These are phyloP conservation scores for Coenonympha arcania DNA, from an alignment of 2,888 invertebrate species.

Conservation along the genomic window DNA sequence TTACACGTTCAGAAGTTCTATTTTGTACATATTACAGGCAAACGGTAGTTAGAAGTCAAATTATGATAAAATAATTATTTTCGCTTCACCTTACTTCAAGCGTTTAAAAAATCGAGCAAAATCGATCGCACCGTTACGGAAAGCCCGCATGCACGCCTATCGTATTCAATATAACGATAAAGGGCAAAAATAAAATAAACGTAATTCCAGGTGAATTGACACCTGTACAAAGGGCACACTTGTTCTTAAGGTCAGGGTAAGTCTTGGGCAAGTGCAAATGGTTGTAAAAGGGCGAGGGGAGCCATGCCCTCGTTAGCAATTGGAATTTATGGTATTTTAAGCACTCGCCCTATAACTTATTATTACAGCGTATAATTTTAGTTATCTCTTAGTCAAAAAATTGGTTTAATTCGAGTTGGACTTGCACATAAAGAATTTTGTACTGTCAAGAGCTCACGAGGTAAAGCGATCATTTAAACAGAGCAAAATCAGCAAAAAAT, in stretches of 20 bases:
- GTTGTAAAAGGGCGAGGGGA: constrained; percentile 20
- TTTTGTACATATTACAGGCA: no score
- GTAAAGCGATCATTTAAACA: no score
- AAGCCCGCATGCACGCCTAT: constrained; percentile 34
- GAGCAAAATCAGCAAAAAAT: no score
- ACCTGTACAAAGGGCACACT: constrained; percentile 53
- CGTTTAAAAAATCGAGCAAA: constrained; percentile 22
- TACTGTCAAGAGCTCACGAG: no score
- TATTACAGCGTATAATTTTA: no score
- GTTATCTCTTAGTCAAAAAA: no score
- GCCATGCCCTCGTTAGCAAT: constrained; percentile 4
- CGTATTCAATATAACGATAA: constrained; percentile 17
- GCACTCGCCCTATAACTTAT: not conserved
- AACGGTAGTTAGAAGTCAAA: no score
- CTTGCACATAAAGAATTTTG: no score
- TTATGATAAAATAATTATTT: not conserved
- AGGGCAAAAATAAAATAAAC: constrained; percentile 28
- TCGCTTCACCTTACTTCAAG: not conserved
- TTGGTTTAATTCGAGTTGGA: no score
- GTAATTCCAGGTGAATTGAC: constrained; percentile 58
- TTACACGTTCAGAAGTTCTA: no score
- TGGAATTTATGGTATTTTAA: constrained; percentile 1
- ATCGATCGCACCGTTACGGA: constrained; percentile 35
- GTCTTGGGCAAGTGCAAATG: constrained; percentile 30
- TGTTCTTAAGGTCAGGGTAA: constrained; percentile 41